A percentile compares a stretch with the other conserved stretches of the same genome.
Conservation (phyloP, 2,113 vertebrate genomes). For the Picathartes gymnocephalus region DNA sequence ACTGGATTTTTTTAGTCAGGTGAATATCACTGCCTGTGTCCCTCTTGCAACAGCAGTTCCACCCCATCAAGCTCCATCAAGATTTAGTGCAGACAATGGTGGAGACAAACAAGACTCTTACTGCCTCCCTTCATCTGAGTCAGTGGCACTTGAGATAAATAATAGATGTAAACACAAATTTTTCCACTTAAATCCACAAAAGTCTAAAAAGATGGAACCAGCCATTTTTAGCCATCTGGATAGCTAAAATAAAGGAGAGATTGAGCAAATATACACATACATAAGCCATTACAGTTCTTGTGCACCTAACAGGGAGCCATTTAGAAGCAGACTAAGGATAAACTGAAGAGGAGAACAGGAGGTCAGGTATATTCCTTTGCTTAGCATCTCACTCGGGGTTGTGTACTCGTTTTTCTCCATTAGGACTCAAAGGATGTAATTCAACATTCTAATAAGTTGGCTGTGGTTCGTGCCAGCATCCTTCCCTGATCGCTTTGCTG, state of each 20-base stretch:
- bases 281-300: rapidly evolving
- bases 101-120: background rate
- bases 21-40: background rate
- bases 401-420: background rate
- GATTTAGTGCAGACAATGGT: background rate
- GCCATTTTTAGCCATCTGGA: background rate
- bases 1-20: rapidly evolving
- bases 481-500: background rate
- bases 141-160: background rate
- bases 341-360: background rate
- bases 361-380: background rate
- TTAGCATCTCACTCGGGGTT: background rate
- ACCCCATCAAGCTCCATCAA: background rate
- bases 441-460: background rate
- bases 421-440: background rate
- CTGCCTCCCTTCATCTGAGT: background rate
- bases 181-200: background rate
- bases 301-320: rapidly evolving
- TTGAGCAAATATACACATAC: rapidly evolving
- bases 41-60: background rate
- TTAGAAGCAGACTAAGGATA: background rate
- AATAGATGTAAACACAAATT: background rate
- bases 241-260: background rate
- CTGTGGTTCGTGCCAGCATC: background rate
- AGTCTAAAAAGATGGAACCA: background rate